These are phyloP conservation scores for Coregonus suidteri DNA, from an alignment of 2,797 vertebrate species.

Conservation along the genomic window DNA sequence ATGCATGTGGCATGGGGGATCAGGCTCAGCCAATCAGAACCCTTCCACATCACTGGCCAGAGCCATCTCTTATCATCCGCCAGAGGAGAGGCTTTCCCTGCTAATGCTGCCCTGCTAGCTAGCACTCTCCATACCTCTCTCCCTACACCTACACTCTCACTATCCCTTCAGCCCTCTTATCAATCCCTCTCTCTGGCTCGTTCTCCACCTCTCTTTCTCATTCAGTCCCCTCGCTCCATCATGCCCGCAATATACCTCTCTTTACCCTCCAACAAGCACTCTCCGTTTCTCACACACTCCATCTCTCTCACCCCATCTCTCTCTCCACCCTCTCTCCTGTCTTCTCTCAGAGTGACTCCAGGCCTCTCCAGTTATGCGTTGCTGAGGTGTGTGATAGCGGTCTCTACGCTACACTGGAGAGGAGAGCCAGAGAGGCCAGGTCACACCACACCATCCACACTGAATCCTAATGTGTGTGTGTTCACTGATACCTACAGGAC, in stretches of 20 bases:
- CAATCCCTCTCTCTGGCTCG: conserved; percentile 3
- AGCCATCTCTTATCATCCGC: conserved; percentile 71
- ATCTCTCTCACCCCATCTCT: conserved; percentile 33
- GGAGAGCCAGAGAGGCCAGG: conserved; percentile 32
- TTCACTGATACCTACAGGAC: conserved; percentile 21
- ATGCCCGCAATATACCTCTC: not conserved
- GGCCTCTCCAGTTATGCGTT: conserved; percentile 55
- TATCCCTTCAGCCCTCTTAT: not conserved
- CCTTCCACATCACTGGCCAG: conserved; percentile 74
- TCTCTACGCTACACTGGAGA: conserved; percentile 49
- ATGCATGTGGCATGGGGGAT: conserved; percentile 55
- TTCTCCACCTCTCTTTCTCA: not conserved
- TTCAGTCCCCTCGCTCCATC: conserved; percentile 14
- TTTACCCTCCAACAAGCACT: not conserved
- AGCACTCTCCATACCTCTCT: conserved; percentile 46
- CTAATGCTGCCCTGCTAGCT: conserved; percentile 69
- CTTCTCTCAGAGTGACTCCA: conserved; percentile 8
- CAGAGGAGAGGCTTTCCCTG: conserved; percentile 69
- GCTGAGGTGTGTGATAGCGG: conserved; percentile 62
- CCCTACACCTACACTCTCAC: not conserved
- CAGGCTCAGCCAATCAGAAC: conserved; percentile 74
- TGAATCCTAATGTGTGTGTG: conserved; percentile 60
- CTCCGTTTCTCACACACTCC: not conserved
- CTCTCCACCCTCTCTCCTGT: conserved; percentile 10
- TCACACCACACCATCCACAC: conserved; percentile 54